Evolutionary conservation across 2,797 vertebrate genomes (phyloP).

Genomic region (Sebastes aleutianus): DNA sequence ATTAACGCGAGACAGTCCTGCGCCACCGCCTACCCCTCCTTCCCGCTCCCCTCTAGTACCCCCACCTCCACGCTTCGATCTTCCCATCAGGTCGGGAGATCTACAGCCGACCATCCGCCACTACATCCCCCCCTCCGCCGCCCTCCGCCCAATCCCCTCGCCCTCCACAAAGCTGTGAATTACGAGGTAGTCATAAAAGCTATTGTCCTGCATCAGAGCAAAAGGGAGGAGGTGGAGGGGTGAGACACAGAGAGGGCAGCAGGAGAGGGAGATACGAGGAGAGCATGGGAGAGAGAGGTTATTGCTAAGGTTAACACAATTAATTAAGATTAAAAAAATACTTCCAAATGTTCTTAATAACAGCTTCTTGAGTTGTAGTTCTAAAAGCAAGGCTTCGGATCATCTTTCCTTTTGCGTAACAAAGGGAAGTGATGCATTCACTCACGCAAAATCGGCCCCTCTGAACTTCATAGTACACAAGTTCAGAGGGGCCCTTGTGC

Average conservation of each 20-base stretch:
- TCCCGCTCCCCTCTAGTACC: neutral
- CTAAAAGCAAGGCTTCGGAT: neutral
- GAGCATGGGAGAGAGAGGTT: neutral
- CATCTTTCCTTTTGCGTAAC: too few species aligned
- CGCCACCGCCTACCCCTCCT: neutral
- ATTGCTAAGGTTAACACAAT: neutral
- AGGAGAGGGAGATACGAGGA: neutral
- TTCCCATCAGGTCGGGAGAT: constrained; percentile 50
- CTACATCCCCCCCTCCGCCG: neutral
- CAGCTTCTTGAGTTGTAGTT: neutral
- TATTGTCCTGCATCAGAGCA: constrained; percentile 36
- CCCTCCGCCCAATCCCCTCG: neutral
- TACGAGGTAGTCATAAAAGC: constrained; percentile 60
- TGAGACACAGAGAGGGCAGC: neutral
- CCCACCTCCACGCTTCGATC: constrained; percentile 43
- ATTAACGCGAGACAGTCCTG: constrained; percentile 24
- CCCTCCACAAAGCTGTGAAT: constrained; percentile 35
- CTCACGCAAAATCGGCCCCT: neutral
- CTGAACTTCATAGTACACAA: neutral
- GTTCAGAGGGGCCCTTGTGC: neutral
- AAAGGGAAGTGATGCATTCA: neutral
- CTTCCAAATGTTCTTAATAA: neutral
- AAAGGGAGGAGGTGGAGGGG: neutral
- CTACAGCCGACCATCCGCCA: constrained; percentile 7
- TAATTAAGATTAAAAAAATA: neutral